Evolutionary conservation across 2,797 vertebrate species (phyloP), one percentile per base, ranked within the genome.

Genomic region (Amblyraja radiata): DNA sequence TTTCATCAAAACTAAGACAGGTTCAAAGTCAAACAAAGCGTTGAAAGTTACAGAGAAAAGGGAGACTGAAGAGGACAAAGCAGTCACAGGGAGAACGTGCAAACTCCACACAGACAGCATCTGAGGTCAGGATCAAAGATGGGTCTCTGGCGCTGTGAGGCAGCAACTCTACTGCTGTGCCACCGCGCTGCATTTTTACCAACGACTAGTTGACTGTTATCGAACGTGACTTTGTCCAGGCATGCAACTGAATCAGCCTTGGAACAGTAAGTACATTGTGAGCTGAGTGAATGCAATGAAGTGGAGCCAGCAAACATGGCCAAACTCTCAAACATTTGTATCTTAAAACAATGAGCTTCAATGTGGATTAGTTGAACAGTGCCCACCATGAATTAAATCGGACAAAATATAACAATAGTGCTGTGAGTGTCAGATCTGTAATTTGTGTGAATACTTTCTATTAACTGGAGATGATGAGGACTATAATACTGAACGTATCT

Each of bases 311-410:
- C 84, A 68, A 88, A 68, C 5, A 32, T 21, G 84, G 84, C 84
- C n/a, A 65, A 88, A 36, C n/a, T 68, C 84, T 88, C n/a, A 36
- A 88, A 88, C 61, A 88, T 88, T 36, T 88, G 9, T 68, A 68
- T 36, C 84, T 18, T 36, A 1, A 36, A 36, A 88, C 84, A 88
- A 88, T 88, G 61, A 88, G 63, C 84, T 88, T 18, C 84, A 68
- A 63, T 88, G 84, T 68, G 61, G 63, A n/a, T n/a, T 21, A 88
- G 61, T 32, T 18, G 32, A 65, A 88, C 61, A 36, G n/a, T 18
- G 1, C 9, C n/a, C 21, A 21, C 23, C 16, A 9, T 68, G 84
- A 14, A 36, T 16, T 68, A 5, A 88, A 88, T 28, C 14, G 25
- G 9, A 11, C 25, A 84, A 88, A 88, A 21, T 68, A 32, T 68